Evolutionary conservation across 2,888 invertebrate genomes (phyloP), one percentile per base, ranked within the genome.

Genomic region (Cheiracanthium punctorium): DNA sequence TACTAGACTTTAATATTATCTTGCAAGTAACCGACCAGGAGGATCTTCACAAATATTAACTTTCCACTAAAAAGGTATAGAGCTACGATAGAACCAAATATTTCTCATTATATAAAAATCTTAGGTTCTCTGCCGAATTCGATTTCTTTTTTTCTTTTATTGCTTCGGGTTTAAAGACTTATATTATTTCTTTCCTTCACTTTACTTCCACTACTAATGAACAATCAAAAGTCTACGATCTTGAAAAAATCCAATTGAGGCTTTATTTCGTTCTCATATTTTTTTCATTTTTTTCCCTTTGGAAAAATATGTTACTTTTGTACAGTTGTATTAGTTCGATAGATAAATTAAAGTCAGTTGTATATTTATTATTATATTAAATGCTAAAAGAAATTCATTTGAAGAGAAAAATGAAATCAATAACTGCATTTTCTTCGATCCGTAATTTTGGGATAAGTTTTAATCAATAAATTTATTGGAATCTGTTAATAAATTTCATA

Each of bases 31-130:
- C 43, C 70, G 43, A 17, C 37, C 69, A 69, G 79, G 79, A 69
- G 32, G 41, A 32, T 32, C 20, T 70, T 20, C 41, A 74, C 74
- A 85, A 85, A 85, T 85, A 85, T 85, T 85, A 85, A 79, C 79
- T 79, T 74, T 74, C 64, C 67, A 79, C 84, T 58, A 70, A 80
- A 33, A 30, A 41, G 32, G 77, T 77, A 84, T 84, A 73, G 73
- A 52, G 74, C 41, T 41, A 58, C 33, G 33, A 65, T 73, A 80
- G 64, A 43, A 58, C 43, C 24, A 71, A 64, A 82, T 76, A 82
- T 82, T 75, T 75, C 48, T 74, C 33, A 71, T 76, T 43, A 77
- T 72, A 84, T 77, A 20, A 58, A 20, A n/a, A n/a, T n/a, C n/a
- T n/a, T n/a, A n/a, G n/a, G n/a, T n/a, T n/a, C 64, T 74, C 64